Percentiles rank a stretch among this genome's conserved stretches.
Conservation (phyloP, 2,113 vertebrate genomes). For the Menura novaehollandiae region DNA sequence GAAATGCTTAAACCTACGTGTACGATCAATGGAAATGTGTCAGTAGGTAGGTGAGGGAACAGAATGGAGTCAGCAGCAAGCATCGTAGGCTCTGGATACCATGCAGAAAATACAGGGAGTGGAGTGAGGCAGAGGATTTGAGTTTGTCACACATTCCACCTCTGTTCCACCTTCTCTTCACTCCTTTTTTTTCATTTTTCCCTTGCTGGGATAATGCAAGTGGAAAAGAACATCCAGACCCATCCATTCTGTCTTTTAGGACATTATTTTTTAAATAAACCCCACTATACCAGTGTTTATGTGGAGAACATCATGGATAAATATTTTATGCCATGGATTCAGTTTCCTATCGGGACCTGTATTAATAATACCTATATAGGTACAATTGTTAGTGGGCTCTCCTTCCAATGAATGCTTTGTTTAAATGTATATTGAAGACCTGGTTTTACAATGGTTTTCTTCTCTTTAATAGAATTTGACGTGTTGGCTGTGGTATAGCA, state of each 20-base stretch:
- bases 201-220: not conserved
- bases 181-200: not conserved
- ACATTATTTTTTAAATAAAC: not conserved
- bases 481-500: not conserved
- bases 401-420: not conserved
- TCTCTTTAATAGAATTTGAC: slow-evolving; percentile 13
- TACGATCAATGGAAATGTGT: not conserved
- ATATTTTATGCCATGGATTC: not conserved
- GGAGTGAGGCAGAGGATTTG: not conserved
- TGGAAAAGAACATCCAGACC: not conserved
- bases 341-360: not conserved
- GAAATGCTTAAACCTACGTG: not conserved
- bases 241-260: not conserved
- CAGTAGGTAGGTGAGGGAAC: not conserved
- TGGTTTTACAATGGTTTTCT: slow-evolving; percentile 6
- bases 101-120: not conserved
- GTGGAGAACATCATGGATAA: not conserved
- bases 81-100: not conserved
- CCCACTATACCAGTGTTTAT: not conserved
- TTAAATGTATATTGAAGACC: not conserved
- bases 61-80: not conserved
- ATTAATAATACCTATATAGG: not conserved
- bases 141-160: accelerated
- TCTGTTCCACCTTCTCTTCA: not conserved
- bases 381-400: not conserved